These are phyloP conservation scores for Tridacna gigas DNA, from an alignment of 2,888 invertebrate species.

Conservation along the genomic window DNA sequence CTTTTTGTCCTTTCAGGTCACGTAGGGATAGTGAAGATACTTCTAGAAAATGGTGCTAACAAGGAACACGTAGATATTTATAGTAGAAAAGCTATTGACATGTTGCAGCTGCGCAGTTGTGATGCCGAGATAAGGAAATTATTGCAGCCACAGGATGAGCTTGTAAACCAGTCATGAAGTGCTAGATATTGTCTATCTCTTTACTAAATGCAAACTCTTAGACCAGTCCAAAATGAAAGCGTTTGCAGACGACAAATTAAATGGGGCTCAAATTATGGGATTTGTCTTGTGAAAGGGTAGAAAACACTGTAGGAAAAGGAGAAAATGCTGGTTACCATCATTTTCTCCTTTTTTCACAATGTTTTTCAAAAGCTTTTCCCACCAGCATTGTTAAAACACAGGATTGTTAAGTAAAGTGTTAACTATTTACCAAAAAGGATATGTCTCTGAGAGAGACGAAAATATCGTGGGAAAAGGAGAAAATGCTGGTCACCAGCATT, in stretches of 20 bases:
- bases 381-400: no score
- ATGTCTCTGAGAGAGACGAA: no score
- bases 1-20: slow-evolving; percentile 4
- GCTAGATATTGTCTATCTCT: no score
- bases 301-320: neutral
- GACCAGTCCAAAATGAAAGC: no score
- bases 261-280: no score
- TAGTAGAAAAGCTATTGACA: slow-evolving; percentile 4
- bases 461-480: no score
- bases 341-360: neutral
- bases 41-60: slow-evolving; percentile 1
- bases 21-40: neutral
- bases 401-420: no score
- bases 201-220: no score
- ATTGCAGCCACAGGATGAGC: neutral
- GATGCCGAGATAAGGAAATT: neutral
- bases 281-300: neutral
- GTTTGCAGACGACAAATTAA: no score
- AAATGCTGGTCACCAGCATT: no score
- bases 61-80: neutral
- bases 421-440: no score
- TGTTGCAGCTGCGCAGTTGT: slow-evolving; percentile 9
- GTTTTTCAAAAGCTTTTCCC: neutral
- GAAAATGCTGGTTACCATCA: neutral
- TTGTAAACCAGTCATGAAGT: no score